These are phyloP conservation scores for Esperia sulphurella DNA, from an alignment of 2,888 invertebrate genomes.

Conservation along the genomic window DNA sequence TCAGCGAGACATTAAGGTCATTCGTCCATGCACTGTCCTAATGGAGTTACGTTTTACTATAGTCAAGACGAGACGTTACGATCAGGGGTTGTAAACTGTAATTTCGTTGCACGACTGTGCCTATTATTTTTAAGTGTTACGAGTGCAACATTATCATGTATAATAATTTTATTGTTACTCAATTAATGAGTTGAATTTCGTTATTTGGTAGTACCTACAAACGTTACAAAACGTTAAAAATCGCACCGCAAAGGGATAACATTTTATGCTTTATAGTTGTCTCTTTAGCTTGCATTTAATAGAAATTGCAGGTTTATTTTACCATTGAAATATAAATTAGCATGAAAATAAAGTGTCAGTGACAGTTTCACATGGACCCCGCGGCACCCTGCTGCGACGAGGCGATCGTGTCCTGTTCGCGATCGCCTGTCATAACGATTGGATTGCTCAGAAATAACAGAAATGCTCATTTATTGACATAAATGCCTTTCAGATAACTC, in stretches of 20 bases:
- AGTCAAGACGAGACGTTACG: constrained; percentile 28
- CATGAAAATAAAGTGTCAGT: constrained; percentile 70
- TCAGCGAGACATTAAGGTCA: constrained; percentile 73
- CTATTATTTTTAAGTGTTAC: neutral
- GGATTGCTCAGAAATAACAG: constrained; percentile 17
- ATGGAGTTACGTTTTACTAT: constrained; percentile 50
- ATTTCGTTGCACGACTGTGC: neutral
- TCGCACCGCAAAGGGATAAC: too few relatives aligned
- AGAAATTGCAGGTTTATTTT: constrained; percentile 22
- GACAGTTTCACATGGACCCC: constrained; percentile 43
- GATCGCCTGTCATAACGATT: constrained; percentile 52
- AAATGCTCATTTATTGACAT: constrained; percentile 32
- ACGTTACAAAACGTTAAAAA: neutral
- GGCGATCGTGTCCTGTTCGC: constrained; percentile 29
- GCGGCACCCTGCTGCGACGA: constrained; percentile 47
- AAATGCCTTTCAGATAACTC: constrained; percentile 24
- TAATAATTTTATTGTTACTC: neutral
- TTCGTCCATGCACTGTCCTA: constrained; percentile 58
- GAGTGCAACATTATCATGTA: neutral
- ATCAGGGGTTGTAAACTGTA: constrained; percentile 12
- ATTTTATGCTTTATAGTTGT: too few relatives aligned
- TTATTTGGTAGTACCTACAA: too few relatives aligned
- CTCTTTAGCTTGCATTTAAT: neutral
- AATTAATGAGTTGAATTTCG: too few relatives aligned
- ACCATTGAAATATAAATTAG: constrained; percentile 34